Conservation (phyloP, 1,140 invertebrate genomes). For the Littorina saxatilis region DNA sequence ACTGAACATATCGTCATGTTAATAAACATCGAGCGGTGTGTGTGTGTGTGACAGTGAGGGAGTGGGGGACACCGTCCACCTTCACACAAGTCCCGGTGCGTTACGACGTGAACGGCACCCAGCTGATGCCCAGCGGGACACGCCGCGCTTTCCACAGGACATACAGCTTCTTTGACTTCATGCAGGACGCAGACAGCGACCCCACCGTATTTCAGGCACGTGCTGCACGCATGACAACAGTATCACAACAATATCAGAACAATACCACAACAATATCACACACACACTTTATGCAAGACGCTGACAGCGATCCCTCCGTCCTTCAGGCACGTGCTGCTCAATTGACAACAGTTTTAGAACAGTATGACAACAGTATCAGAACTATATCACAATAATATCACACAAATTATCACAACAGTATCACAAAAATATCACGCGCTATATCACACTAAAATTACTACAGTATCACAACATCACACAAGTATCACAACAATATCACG, state of each 20-base stretch:
- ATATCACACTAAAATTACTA: no score
- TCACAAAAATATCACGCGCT: no score
- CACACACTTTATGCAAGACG: conserved; percentile 46
- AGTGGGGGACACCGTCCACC: conserved; percentile 47
- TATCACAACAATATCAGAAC: no score
- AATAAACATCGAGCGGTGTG: neutral
- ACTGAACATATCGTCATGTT: neutral
- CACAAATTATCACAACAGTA: no score
- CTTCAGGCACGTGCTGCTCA: conserved; percentile 48
- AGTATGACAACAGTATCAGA: no score
- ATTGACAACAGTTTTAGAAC: no score
- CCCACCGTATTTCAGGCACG: conserved; percentile 53
- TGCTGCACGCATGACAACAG: no score
- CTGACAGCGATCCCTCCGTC: conserved; percentile 30
- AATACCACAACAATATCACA: no score
- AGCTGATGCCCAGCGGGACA: conserved; percentile 15
- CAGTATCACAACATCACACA: no score
- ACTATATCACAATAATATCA: no score
- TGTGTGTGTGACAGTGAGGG: neutral
- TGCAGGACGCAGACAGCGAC: conserved; percentile 32
- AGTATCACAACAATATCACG: no score
- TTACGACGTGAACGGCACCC: conserved; percentile 36
- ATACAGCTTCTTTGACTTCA: conserved; percentile 56
- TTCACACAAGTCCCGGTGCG: conserved; percentile 46
- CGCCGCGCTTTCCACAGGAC: conserved; percentile 39